These are phyloP conservation scores for Discoglossus pictus DNA, from an alignment of 2,797 vertebrate genomes.

Conservation along the genomic window DNA sequence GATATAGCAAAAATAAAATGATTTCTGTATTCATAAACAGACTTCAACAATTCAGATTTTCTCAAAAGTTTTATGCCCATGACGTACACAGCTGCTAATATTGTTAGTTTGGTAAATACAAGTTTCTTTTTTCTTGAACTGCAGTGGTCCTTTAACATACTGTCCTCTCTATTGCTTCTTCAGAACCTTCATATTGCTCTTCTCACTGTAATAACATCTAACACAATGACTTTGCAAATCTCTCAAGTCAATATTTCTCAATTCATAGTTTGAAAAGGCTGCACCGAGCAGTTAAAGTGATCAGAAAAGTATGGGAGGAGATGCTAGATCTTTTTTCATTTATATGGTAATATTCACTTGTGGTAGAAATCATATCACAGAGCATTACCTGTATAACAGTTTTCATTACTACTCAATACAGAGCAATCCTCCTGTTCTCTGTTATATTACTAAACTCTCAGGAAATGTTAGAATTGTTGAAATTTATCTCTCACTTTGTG, in stretches of 20 bases:
- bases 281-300: constrained; percentile 9
- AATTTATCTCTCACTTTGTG: constrained; percentile 5
- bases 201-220: constrained; percentile 6
- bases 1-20: too few relatives aligned
- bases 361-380: constrained; percentile 17
- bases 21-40: too few relatives aligned
- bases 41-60: too few relatives aligned
- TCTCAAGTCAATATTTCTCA: constrained; percentile 5
- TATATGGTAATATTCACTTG: constrained; percentile 28
- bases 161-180: too few relatives aligned
- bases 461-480: constrained; percentile 15
- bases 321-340: constrained; percentile 25
- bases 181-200: not conserved
- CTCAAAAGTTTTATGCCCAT: too few relatives aligned
- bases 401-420: constrained; percentile 17
- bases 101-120: too few relatives aligned
- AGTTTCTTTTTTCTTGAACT: constrained; percentile 5
- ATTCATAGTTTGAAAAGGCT: constrained; percentile 7
- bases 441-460: constrained; percentile 4
- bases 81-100: too few relatives aligned
- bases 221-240: constrained; percentile 17
- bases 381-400: constrained; percentile 17
- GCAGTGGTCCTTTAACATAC: not conserved
- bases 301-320: constrained; percentile 6
- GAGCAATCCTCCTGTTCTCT: not conserved